Evolutionary conservation across 2,888 invertebrate species (phyloP).

Genomic region (Podabrus alpinus): DNA sequence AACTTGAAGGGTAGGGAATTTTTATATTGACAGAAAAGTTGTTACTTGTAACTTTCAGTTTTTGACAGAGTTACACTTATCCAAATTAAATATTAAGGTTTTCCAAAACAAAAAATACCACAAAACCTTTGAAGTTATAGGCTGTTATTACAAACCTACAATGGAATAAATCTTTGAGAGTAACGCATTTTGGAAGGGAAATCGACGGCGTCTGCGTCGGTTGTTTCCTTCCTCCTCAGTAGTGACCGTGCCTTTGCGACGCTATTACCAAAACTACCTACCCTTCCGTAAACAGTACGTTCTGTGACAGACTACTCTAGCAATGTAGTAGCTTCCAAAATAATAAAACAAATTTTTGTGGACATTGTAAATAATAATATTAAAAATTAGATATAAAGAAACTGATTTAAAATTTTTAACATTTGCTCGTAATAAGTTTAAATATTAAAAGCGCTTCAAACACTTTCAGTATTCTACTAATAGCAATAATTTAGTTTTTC

Average conservation of each 20-base stretch:
- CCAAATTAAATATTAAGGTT: not conserved
- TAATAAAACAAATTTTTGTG: not conserved
- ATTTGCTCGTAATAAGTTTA: not conserved
- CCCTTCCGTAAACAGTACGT: slow-evolving; percentile 25
- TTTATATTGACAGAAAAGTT: not conserved
- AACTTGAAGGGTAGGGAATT: not conserved
- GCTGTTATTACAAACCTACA: not conserved
- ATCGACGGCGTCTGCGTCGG: slow-evolving; percentile 32
- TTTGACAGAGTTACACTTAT: not conserved
- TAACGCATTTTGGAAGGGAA: slow-evolving; percentile 26
- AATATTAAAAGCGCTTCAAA: not conserved
- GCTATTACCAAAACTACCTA: slow-evolving; percentile 27
- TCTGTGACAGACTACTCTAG: not conserved
- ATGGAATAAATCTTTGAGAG: slow-evolving; percentile 7
- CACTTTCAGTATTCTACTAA: not conserved
- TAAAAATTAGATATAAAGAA: not conserved
- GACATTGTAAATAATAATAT: not conserved
- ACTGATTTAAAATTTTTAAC: not conserved
- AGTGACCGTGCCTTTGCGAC: slow-evolving; percentile 31
- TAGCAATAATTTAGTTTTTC: not conserved
- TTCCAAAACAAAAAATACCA: not conserved
- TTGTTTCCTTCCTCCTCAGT: slow-evolving; percentile 30
- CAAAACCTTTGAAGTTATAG: not conserved
- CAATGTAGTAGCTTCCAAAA: not conserved
- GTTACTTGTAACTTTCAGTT: not conserved